Evolutionary conservation across 1,140 invertebrate genomes (phyloP), one percentile per base, ranked within the genome.

Genomic region (Bactericera cockerelli): DNA sequence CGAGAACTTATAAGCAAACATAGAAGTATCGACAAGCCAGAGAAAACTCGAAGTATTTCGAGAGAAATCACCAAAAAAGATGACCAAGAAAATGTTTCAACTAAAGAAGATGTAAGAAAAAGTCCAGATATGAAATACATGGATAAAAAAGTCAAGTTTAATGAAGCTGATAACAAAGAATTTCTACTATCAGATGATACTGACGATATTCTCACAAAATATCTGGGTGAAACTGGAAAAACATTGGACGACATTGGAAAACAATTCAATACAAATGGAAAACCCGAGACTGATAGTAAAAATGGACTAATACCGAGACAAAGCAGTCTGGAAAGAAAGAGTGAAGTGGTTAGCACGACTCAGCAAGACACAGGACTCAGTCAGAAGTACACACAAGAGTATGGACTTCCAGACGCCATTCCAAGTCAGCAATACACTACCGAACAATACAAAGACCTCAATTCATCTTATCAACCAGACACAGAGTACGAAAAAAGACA

Each of bases 81-180:
- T n/a, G n/a, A 6, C 28, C 13, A 31, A 31, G 28, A 31, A 31
- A n/a, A n/a, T n/a, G n/a, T n/a, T n/a, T 31, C 28, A 31, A 13
- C 4, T 31, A 31, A 31, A 31, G 4, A 31, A 6, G 28, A 13
- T 31, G 28, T 31, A 13, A 31, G 28, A 31, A 31, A n/a, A 31
- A 31, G 28, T 31, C 19, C 28, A 11, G 16, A 36, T 14, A 11
- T 58, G 13, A 28, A 26, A 11, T 13, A 31, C 24, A 56, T 53
- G 10, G 33, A 25, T n/a, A 58, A 61, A 21, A 57, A 38, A 57
- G 26, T 26, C 19, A 33, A 22, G 13, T 53, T 62, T 11, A 57
- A 19, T 19, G 55, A 62, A 19, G 24, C 16, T 49, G 22, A 49
- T 19, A 19, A 16, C 22, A 16, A 49, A 49, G 22, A 49, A 49